Evolutionary conservation across 2,797 vertebrate species (phyloP).

Genomic region (Neostethus bicornis): DNA sequence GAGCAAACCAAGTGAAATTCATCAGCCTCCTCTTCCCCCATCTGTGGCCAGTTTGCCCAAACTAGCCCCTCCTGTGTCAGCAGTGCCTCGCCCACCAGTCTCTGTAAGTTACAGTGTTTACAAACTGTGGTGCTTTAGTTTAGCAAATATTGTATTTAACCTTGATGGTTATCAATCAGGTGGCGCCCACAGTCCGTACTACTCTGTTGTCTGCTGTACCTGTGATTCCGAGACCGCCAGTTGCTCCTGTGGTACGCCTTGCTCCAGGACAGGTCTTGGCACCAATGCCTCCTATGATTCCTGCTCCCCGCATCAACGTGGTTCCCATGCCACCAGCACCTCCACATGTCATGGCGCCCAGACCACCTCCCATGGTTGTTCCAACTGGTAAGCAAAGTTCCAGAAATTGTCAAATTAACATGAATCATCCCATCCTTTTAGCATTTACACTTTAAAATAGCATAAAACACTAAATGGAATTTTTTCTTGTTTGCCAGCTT

Average conservation of each 20-base stretch:
- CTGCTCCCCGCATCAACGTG: slow-evolving; percentile 92
- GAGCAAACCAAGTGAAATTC: slow-evolving; percentile 93
- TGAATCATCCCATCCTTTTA: background rate
- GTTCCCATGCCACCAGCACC: slow-evolving; percentile 92
- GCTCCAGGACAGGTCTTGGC: slow-evolving; percentile 90
- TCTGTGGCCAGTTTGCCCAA: slow-evolving; percentile 81
- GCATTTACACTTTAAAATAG: background rate
- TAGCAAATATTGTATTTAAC: no score
- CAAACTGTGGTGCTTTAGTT: background rate
- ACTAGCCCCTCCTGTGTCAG: slow-evolving; percentile 78
- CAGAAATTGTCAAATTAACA: background rate
- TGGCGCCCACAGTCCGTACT: slow-evolving; percentile 90
- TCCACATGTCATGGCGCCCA: slow-evolving; percentile 92
- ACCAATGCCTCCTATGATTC: slow-evolving; percentile 92
- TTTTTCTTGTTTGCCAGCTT: slow-evolving; percentile 77
- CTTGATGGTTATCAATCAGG: slow-evolving; percentile 70
- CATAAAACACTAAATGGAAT: background rate
- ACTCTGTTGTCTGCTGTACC: slow-evolving; percentile 94
- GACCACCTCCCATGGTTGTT: slow-evolving; percentile 96
- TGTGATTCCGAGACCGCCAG: slow-evolving; percentile 89
- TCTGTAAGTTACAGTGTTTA: slow-evolving; percentile 72
- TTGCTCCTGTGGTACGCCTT: slow-evolving; percentile 91
- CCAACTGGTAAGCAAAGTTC: slow-evolving; percentile 83
- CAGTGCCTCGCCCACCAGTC: slow-evolving; percentile 82
- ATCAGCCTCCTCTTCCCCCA: slow-evolving; percentile 82